Percentiles rank a stretch among this genome's conserved stretches.
Conservation (phyloP, 2,888 invertebrate genomes). For the Ophion slaviceki region DNA sequence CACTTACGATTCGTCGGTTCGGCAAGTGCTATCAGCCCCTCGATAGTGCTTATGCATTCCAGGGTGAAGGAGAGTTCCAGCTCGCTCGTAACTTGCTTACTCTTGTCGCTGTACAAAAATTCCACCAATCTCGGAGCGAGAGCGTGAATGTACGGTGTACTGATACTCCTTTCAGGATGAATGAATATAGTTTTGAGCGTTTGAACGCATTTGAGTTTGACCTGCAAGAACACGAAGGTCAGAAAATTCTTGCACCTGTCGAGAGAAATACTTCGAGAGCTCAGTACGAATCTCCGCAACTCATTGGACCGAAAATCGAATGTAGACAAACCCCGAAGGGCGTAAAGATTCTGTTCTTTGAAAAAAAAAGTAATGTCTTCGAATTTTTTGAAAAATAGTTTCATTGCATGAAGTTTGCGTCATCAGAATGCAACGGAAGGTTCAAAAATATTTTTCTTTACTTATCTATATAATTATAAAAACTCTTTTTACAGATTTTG, state of each 20-base stretch:
- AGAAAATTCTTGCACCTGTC: not conserved
- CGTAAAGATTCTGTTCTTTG: not conserved
- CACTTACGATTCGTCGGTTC: slow-evolving; percentile 91
- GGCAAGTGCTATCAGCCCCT: slow-evolving; percentile 89
- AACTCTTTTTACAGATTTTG: not conserved
- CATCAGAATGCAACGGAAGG: too few species aligned
- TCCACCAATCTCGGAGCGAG: slow-evolving; percentile 92
- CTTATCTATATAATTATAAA: not conserved
- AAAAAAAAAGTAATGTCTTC: not conserved
- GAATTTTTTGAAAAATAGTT: not conserved
- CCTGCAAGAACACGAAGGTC: slow-evolving; percentile 82
- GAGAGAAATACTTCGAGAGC: not conserved
- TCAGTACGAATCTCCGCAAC: not conserved
- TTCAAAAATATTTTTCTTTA: not conserved
- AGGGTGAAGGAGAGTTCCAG: slow-evolving; percentile 89
- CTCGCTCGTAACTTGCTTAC: slow-evolving; percentile 87
- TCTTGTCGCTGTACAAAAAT: slow-evolving; percentile 88
- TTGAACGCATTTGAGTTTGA: slow-evolving; percentile 91
- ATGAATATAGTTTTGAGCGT: slow-evolving; percentile 91
- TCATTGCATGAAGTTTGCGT: too few species aligned
- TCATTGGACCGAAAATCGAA: not conserved
- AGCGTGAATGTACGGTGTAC: slow-evolving; percentile 92
- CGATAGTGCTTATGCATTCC: slow-evolving; percentile 90
- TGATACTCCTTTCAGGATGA: slow-evolving; percentile 88
- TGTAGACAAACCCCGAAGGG: not conserved